These are phyloP conservation scores for Drosophila lacicola DNA, from an alignment of 2,888 invertebrate genomes.

Conservation along the genomic window DNA sequence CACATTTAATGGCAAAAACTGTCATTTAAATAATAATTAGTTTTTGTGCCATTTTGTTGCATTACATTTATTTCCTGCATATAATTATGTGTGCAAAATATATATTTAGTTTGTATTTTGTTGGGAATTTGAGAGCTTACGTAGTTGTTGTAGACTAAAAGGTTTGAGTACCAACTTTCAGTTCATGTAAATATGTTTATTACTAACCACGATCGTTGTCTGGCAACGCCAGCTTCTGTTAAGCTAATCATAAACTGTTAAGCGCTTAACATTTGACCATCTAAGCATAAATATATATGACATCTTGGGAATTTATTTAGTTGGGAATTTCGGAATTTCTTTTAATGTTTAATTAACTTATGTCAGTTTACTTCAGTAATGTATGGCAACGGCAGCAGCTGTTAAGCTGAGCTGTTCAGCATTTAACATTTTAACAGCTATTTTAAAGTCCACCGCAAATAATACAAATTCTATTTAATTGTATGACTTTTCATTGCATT, in stretches of 20 bases:
- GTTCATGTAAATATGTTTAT: not conserved
- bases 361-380: too few species aligned
- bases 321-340: too few species aligned
- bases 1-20: slow-evolving; percentile 5
- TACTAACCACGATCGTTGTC: not conserved
- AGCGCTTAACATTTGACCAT: not conserved
- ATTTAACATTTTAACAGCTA: not conserved
- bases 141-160: too few species aligned
- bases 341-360: too few species aligned
- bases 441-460: not conserved
- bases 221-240: not conserved
- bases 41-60: slow-evolving; percentile 2
- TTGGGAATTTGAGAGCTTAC: not conserved
- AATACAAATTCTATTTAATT: not conserved
- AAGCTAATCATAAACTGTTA: not conserved
- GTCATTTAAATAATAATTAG: slow-evolving; percentile 43
- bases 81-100: not conserved
- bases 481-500: not conserved
- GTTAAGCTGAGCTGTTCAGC: not conserved
- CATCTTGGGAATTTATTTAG: too few species aligned
- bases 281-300: too few species aligned
- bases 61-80: not conserved
- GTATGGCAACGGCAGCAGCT: not conserved
- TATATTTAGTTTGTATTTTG: slow-evolving; percentile 1
- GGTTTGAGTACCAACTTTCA: not conserved